Evolutionary conservation across 1,140 invertebrate genomes (phyloP).

Genomic region (Limonius californicus): DNA sequence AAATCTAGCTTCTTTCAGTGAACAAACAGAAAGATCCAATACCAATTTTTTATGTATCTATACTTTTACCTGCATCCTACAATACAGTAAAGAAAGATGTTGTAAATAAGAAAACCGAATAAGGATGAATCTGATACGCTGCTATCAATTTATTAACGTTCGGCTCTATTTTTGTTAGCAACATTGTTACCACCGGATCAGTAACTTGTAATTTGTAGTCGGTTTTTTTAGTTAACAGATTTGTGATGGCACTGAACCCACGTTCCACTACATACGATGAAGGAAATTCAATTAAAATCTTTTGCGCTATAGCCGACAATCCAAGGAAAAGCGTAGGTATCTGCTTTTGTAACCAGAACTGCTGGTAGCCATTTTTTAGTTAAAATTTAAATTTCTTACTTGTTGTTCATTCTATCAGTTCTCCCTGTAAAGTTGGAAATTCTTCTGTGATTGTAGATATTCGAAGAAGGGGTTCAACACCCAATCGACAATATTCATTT

Average conservation of each 20-base stretch:
- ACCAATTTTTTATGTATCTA: neutral
- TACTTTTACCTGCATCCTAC: neutral
- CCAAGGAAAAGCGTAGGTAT: slow-evolving; percentile 25
- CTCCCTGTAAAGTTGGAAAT: too few relatives aligned
- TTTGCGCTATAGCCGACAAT: slow-evolving; percentile 23
- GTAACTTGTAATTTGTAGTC: too few relatives aligned
- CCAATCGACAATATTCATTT: too few relatives aligned
- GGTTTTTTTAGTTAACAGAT: slow-evolving; percentile 25
- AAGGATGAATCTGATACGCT: neutral
- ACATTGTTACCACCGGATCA: too few relatives aligned
- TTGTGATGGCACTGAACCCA: slow-evolving; percentile 22
- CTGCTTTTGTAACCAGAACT: slow-evolving; percentile 30
- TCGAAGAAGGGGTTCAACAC: too few relatives aligned
- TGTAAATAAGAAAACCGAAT: neutral
- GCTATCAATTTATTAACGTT: neutral
- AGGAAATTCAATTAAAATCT: slow-evolving; percentile 30
- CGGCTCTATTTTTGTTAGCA: neutral
- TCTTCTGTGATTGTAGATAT: too few relatives aligned
- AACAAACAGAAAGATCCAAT: neutral
- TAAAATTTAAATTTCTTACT: slow-evolving; percentile 32
- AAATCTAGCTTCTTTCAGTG: neutral
- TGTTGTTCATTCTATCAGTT: slow-evolving; percentile 26
- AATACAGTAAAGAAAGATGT: neutral
- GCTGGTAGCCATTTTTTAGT: slow-evolving; percentile 32
- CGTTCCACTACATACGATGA: slow-evolving; percentile 27